Evolutionary conservation across 1,140 invertebrate genomes (phyloP), one percentile per base, ranked within the genome.

Genomic region (Harlomillsia oculata): DNA sequence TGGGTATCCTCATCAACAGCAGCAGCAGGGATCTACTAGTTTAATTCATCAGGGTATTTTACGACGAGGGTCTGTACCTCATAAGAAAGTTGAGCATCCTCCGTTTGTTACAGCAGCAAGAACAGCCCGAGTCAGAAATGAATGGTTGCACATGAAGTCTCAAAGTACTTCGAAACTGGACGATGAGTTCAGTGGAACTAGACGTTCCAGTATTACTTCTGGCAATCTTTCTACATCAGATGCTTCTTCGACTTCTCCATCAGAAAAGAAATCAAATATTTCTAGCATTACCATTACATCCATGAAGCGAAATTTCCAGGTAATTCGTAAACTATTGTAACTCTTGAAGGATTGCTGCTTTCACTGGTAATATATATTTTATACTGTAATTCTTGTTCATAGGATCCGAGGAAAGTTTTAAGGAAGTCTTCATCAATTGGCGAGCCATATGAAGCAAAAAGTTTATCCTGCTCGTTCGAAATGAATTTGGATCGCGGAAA

Each of bases 231-330:
- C 28, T 1, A 30, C 21, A 34, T 13, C 18, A 20, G 18, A 48
- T 20, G 30, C 21, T 20, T 29, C 28, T 32, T 46, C 48, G 25
- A 16, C 16, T 25, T 36, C 44, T 34, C 13, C 30, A 5, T 54
- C 40, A n/a, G 26, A 34, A 11, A 41, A 9, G 16, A 62, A 55
- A 26, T 62, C 60, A 3, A 62, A 62, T 37, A 62, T 62, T 41
- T 62, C 60, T 18, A 62, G 60, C 32, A 62, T 62, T 23, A 62
- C 60, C 3, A 62, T 62, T 34, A 50, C 48, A 13, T 51, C 46
- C 16, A 25, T 58, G 32, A 52, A 53, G 40, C 21, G 56, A 40
- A 50, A 28, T 37, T 14, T 48, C 0, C 45, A 48, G 45, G 45
- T 48, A 5, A 48, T 9, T 34, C n/a, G n/a, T n/a, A n/a, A n/a